Conservation (phyloP, 2,113 vertebrate species). For the Romanogobio albipinnatus region DNA sequence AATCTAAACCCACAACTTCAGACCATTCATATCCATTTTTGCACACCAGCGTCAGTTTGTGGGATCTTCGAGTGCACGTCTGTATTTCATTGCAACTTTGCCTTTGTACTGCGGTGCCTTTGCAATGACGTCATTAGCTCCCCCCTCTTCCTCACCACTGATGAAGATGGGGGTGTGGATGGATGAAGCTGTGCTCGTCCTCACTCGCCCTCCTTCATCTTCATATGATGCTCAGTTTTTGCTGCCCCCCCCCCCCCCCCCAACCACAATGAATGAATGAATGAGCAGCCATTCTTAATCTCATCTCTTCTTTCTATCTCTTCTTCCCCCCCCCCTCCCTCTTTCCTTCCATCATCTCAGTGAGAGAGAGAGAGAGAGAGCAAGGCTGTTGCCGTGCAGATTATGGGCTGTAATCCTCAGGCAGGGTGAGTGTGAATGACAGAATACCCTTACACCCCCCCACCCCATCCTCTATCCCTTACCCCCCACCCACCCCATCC, state of each 20-base stretch:
- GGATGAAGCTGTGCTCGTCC: slow-evolving; percentile 19
- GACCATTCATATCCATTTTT: background rate
- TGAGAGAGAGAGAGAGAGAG: background rate
- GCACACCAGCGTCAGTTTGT: background rate
- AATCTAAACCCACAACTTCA: background rate
- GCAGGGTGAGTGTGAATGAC: slow-evolving; percentile 67
- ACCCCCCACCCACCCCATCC: slow-evolving; percentile 47
- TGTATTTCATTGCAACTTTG: slow-evolving; percentile 27
- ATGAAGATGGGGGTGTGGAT: slow-evolving; percentile 34
- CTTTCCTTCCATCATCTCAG: slow-evolving; percentile 44
- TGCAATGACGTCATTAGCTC: slow-evolving; percentile 42
- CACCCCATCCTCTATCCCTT: slow-evolving; percentile 40
- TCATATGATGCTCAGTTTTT: slow-evolving; percentile 52
- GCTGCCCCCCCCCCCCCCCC: background rate
- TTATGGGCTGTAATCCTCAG: slow-evolving; percentile 76
- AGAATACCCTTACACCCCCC: slow-evolving; percentile 55
- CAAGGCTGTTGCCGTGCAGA: slow-evolving; percentile 77
- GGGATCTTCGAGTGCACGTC: background rate
- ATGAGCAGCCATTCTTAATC: slow-evolving; percentile 70
- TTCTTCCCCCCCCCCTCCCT: background rate
- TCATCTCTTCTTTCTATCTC: slow-evolving; percentile 37
- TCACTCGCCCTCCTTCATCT: background rate
- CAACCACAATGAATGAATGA: slow-evolving; percentile 65
- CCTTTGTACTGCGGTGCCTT: slow-evolving; percentile 47
- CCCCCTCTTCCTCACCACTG: slow-evolving; percentile 49